phyloP scores from a whole-genome alignment of 2,113 vertebrate species.

The Dicerorhinus sumatrensis region DNA sequence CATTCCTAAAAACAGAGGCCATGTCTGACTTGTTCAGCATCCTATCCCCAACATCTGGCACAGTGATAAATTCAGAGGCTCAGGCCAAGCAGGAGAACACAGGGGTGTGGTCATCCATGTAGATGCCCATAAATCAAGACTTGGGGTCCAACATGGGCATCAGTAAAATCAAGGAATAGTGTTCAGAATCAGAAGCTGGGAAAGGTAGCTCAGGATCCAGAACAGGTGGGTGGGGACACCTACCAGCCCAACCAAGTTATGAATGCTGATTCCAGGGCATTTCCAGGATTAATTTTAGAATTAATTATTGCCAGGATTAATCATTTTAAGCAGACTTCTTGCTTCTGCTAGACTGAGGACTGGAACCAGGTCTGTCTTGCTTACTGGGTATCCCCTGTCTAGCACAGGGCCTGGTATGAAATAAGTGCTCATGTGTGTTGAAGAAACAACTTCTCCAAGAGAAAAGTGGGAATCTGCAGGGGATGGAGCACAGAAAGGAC shows the following conservation, averaged over 20 bases:
- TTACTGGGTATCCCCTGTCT: background rate
- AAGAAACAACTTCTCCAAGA: background rate
- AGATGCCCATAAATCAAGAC: background rate
- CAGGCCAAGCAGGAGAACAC: background rate
- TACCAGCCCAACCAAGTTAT: background rate
- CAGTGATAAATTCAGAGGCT: background rate
- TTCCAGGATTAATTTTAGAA: background rate
- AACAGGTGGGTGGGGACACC: background rate
- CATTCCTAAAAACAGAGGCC: background rate
- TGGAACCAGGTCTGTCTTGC: background rate
- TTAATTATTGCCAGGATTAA: background rate
- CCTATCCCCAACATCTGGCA: background rate
- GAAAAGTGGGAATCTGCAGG: background rate
- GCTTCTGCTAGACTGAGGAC: constrained; percentile 7
- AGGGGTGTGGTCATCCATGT: background rate
- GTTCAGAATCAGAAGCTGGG: background rate
- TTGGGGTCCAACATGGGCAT: background rate
- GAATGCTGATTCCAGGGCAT: background rate
- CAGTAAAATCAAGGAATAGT: background rate
- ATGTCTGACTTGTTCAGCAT: background rate
- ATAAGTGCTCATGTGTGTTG: background rate
- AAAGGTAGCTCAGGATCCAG: background rate
- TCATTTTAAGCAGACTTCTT: background rate
- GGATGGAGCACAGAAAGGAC: background rate
- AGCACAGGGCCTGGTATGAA: background rate